Conservation (phyloP, 1,140 invertebrate species). For the Halictus rubicundus region DNA sequence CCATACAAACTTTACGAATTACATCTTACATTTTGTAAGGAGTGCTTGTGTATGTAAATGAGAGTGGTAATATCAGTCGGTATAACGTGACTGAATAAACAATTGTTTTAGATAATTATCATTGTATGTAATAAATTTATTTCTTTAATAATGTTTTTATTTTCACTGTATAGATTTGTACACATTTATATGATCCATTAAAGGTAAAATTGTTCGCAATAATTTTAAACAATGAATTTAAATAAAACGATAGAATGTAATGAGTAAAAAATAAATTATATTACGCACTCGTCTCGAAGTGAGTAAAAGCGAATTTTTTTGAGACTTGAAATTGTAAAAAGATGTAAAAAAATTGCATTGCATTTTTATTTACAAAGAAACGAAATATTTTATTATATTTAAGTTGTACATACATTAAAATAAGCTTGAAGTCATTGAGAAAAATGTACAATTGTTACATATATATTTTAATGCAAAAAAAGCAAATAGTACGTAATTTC, state of each 20-base stretch:
- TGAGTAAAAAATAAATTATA: slow-evolving; percentile 34
- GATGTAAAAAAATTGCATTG: neutral
- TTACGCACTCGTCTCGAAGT: neutral
- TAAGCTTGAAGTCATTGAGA: neutral
- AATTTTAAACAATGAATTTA: slow-evolving; percentile 17
- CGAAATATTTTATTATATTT: neutral
- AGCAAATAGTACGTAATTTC: no score
- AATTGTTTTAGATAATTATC: slow-evolving; percentile 39
- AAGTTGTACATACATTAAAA: neutral
- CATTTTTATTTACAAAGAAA: neutral
- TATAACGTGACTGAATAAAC: slow-evolving; percentile 24
- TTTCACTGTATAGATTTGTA: slow-evolving; percentile 21
- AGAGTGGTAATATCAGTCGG: slow-evolving; percentile 29
- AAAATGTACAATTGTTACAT: neutral
- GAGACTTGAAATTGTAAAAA: neutral
- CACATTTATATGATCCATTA: slow-evolving; percentile 16
- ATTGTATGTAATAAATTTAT: slow-evolving; percentile 50
- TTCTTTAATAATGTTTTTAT: slow-evolving; percentile 25
- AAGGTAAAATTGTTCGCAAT: slow-evolving; percentile 14
- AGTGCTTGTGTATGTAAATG: slow-evolving; percentile 29
- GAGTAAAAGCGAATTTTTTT: neutral
- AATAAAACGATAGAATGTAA: neutral
- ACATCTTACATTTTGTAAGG: slow-evolving; percentile 15
- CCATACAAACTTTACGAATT: slow-evolving; percentile 27
- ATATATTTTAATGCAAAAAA: no score